Evolutionary conservation across 2,888 invertebrate species (phyloP).

Genomic region (Eilema sororculum): DNA sequence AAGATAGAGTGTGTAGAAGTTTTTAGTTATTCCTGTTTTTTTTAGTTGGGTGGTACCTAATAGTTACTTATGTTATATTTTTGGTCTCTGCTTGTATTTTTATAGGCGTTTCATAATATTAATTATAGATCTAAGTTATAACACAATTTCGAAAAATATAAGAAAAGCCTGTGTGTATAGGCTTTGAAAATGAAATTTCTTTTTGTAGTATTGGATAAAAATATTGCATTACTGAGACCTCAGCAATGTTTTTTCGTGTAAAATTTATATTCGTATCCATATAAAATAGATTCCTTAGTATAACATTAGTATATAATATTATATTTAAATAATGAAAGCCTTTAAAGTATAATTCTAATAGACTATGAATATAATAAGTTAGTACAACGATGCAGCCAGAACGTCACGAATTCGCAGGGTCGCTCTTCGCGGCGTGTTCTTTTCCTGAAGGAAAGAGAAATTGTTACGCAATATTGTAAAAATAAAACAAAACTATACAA

Average conservation of each 20-base stretch:
- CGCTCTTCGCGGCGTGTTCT: not conserved
- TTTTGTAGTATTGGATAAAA: not conserved
- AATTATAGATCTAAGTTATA: not conserved
- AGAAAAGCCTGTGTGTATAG: too few relatives aligned
- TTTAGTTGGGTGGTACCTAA: too few relatives aligned
- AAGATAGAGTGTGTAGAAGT: too few relatives aligned
- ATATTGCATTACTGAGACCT: not conserved
- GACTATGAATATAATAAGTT: not conserved
- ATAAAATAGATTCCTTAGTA: not conserved
- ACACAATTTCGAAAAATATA: not conserved
- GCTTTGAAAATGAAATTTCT: not conserved
- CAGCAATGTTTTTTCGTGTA: not conserved
- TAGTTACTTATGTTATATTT: too few relatives aligned
- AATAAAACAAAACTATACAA: conserved; percentile 38
- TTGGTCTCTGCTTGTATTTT: too few relatives aligned
- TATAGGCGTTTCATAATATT: not conserved
- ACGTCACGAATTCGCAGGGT: not conserved
- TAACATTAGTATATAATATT: not conserved
- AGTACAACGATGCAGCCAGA: not conserved
- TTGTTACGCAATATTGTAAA: conserved; percentile 25
- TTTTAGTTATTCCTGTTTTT: too few relatives aligned
- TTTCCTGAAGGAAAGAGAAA: not conserved
- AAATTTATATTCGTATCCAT: not conserved
- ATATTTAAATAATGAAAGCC: not conserved
- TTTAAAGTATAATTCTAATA: not conserved